phyloP scores from a whole-genome alignment of 2,113 vertebrate genomes.

The Thermophis baileyi region DNA sequence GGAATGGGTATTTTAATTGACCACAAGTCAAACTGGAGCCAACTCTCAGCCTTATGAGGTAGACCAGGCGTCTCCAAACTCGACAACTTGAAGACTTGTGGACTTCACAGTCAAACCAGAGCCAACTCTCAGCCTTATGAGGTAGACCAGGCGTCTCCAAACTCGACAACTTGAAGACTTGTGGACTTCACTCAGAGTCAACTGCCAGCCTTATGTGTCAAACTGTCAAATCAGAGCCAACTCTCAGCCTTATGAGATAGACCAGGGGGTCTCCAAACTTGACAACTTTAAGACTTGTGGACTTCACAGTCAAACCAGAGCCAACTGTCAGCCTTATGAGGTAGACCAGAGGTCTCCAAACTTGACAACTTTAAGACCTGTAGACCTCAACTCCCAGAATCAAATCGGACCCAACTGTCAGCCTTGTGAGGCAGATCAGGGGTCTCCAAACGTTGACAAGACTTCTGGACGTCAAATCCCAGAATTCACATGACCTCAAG shows the following conservation, averaged over 20 bases:
- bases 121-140: neutral
- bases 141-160: no score
- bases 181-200: no score
- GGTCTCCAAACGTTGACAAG: neutral
- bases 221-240: no score
- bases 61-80: no score
- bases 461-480: neutral
- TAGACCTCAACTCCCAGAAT: neutral
- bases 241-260: neutral
- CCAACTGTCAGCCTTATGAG: neutral
- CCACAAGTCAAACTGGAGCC: neutral
- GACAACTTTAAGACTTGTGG: neutral
- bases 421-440: neutral
- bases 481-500: neutral
- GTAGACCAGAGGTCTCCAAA: neutral
- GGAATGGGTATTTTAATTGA: neutral
- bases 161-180: no score
- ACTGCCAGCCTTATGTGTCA: no score
- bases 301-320: no score
- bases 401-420: neutral
- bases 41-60: no score
- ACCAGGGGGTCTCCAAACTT: neutral
- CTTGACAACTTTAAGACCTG: neutral
- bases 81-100: no score
- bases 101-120: neutral